Base-by-base conservation (phyloP, 2,113 vertebrate species). In the Pseudorasbora parva region DNA sequence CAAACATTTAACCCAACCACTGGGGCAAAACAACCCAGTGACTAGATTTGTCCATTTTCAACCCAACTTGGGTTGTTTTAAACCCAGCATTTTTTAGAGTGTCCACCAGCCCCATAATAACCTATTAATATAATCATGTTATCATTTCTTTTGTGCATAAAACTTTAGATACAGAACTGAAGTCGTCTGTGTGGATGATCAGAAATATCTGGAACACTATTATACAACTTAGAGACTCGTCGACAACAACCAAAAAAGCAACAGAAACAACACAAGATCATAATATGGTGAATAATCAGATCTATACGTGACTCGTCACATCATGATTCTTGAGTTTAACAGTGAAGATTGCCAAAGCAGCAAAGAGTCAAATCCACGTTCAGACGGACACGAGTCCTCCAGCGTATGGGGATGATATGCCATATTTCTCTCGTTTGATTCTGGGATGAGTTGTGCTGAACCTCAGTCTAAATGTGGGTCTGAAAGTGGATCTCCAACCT, bases 331-430 rank as follows among this genome's bases (percentile, higher is more conserved):
- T 47, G 23, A 77, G 72, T 77, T 62, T 86, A 74, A 73, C 78
- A 87, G 37, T 45, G 23, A 84, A 74, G 76, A 77, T 83, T 78
- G 79, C 86, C 80, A 80, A 64, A 85, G 77, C 77, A 33, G 77
- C 59, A 66, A 79, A 64, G 17, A 49, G 41, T 79, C 11, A 64
- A 17, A 47, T 30, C 45, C 47, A 30, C 10, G 45, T 62, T 12
- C 77, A 79, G 77, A 74, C 25, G 1, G n/a, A 12, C 37, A 11
- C 1, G 21, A 15, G 25, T 71, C 17, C 21, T 72, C 47, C 72
- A 19, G 45, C 23, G 8, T 3, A 7, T 8, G 12, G 25, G 8
- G 23, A 4, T 45, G 56, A 78, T 45, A 25, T 27, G 76, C 5
- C 23, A 6, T 43, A 43, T 21, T 78, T 66, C 41, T 64, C 59